phyloP scores from a whole-genome alignment of 2,888 invertebrate species.

The Dioctria linearis region DNA sequence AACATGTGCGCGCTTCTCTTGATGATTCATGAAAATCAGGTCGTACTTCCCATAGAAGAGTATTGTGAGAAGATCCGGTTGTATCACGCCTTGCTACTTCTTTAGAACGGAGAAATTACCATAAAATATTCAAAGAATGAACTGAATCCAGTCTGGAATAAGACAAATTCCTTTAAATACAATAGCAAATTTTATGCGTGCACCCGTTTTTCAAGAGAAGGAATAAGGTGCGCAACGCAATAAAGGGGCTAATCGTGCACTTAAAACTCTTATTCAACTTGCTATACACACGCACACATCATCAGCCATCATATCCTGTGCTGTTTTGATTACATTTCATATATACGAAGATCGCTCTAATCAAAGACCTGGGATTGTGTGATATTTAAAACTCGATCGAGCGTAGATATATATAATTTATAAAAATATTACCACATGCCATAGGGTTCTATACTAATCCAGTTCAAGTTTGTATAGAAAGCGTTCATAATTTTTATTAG shows the following conservation, averaged over 20 bases:
- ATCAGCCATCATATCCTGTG: not conserved
- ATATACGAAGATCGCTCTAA: not conserved
- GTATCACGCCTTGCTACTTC: conserved; percentile 16
- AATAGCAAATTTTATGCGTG: conserved; percentile 33
- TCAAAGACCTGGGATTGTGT: conserved; percentile 1
- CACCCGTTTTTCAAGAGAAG: not conserved
- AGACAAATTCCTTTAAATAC: conserved; percentile 26
- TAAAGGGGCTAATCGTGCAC: conserved; percentile 27
- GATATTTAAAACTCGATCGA: too few species aligned
- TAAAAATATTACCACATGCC: conserved; percentile 11
- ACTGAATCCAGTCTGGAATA: conserved; percentile 22
- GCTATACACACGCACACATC: conserved; percentile 18
- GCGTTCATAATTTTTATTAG: not conserved
- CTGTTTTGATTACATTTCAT: too few species aligned
- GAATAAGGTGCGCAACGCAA: conserved; percentile 47
- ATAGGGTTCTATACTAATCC: conserved; percentile 14
- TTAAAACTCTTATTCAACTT: conserved; percentile 21
- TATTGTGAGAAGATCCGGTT: conserved; percentile 52
- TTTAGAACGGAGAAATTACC: conserved; percentile 37
- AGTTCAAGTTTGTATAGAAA: conserved; percentile 9
- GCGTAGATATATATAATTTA: too few species aligned
- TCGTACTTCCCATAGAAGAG: conserved; percentile 40
- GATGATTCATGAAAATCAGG: conserved; percentile 50
- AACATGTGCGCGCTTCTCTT: conserved; percentile 9
- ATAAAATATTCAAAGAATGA: conserved; percentile 45